A percentile compares a stretch with the other conserved stretches of the same genome.
Conservation (phyloP, 2,113 vertebrate species). For the Phylloscopus trochilus region DNA sequence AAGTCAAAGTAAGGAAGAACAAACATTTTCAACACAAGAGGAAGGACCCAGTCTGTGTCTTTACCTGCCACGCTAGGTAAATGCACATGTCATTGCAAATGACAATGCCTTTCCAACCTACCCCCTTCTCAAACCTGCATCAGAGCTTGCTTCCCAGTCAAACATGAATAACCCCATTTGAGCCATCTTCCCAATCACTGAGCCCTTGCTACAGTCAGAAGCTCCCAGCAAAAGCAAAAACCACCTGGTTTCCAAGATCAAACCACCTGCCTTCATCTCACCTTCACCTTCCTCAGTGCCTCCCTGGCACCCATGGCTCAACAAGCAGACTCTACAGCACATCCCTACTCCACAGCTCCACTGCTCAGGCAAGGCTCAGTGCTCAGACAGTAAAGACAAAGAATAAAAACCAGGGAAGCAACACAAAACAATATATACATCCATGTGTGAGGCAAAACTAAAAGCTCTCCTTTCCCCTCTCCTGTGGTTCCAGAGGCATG, state of each 20-base stretch:
- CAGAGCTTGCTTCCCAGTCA: not conserved
- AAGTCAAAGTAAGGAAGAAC: not conserved
- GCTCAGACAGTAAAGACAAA: not conserved
- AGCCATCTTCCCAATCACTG: not conserved
- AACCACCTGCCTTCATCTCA: not conserved
- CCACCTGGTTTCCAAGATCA: not conserved
- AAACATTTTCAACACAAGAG: not conserved
- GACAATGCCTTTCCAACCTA: not conserved
- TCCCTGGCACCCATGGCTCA: not conserved
- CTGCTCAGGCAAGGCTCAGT: not conserved
- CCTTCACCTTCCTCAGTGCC: not conserved
- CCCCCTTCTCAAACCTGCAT: not conserved
- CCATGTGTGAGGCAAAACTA: not conserved
- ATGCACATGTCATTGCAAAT: too few species aligned
- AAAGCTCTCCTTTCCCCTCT: not conserved
- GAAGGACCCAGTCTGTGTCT: not conserved
- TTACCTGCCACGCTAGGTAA: not conserved
- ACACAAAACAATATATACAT: not conserved
- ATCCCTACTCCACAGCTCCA: not conserved
- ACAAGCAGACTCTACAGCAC: not conserved
- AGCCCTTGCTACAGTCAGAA: not conserved
- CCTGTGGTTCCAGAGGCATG: not conserved
- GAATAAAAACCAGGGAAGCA: not conserved
- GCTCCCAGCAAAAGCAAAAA: not conserved
- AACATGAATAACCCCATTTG: not conserved